Evolutionary conservation across 2,113 vertebrate species (phyloP), one percentile per base, ranked within the genome.

Genomic region (Pan troglodytes): DNA sequence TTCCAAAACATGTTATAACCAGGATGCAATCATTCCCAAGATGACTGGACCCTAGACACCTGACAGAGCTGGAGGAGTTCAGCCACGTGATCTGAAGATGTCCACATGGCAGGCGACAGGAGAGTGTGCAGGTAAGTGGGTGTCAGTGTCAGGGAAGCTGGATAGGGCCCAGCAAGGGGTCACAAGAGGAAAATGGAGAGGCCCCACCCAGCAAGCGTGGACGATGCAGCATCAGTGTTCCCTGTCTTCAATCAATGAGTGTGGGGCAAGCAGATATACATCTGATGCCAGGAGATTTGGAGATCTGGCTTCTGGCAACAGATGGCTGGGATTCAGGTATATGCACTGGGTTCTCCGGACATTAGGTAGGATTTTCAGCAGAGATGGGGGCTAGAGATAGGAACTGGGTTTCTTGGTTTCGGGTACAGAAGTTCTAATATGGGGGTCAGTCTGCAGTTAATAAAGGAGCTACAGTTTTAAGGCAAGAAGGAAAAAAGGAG

Each of bases 401-500:
- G 43, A 43, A 78, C 17, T 76, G 45, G 27, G 20, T 67, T 88
- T 27, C 22, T 76, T 87, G 76, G 68, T 57, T 96, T n/a, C 68
- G 59, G 64, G 12, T 30, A 79, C 38, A 80, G 61, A 90, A 14
- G 17, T 64, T 83, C 61, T 75, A 80, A 55, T 48, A 55, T 55
- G 12, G 68, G 55, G n/a, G 22, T 82, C 78, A 50, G 9, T 67
- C 40, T 73, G 18, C 2, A 40, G 17, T 84, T 84, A 86, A 86
- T 64, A 86, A 96, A 95, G 57, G 48, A 87, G 85, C 3, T 78
- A 45, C 2, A 23, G 72, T 92, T 88, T 95, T 67, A 88, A 96
- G 80, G 48, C 20, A 92, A 83, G 23, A 78, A 59, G 16, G 76
- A 20, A 40, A 22, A 61, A 25, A 8, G 2, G 7, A n/a, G n/a